These are phyloP conservation scores for Zenarchopterus dispar DNA, from an alignment of 2,797 vertebrate species.

Conservation along the genomic window DNA sequence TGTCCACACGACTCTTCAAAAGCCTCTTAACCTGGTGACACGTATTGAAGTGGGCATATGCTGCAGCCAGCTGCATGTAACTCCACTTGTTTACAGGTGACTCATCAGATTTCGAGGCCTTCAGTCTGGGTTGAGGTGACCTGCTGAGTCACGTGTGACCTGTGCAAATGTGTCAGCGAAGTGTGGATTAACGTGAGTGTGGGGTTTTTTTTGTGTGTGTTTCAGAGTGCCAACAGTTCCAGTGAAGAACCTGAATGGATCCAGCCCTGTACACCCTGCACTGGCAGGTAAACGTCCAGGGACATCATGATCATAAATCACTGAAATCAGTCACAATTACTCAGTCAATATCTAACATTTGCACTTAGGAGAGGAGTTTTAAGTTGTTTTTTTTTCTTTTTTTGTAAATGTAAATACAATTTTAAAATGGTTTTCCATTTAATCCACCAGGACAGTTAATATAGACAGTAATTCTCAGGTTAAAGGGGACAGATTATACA, in stretches of 20 bases:
- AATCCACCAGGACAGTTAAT: too few species aligned
- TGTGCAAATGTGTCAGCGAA: slow-evolving; percentile 2
- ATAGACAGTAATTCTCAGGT: too few species aligned
- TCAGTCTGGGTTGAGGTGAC: slow-evolving; percentile 18
- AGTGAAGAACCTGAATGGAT: slow-evolving; percentile 95
- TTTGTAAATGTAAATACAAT: too few species aligned
- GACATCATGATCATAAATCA: not conserved
- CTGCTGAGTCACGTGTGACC: not conserved
- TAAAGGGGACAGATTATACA: too few species aligned
- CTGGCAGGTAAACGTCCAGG: slow-evolving; percentile 87
- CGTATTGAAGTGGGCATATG: slow-evolving; percentile 27
- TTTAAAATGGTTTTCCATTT: too few species aligned
- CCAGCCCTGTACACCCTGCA: slow-evolving; percentile 95
- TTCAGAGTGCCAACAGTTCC: slow-evolving; percentile 94
- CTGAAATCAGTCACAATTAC: not conserved
- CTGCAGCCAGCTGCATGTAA: slow-evolving; percentile 4
- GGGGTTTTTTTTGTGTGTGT: slow-evolving; percentile 29
- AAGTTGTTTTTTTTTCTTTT: too few species aligned
- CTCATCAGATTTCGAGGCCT: slow-evolving; percentile 22
- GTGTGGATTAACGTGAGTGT: not conserved
- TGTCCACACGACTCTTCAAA: slow-evolving; percentile 50
- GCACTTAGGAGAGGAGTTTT: too few species aligned
- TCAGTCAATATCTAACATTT: not conserved
- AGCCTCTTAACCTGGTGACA: slow-evolving; percentile 58
- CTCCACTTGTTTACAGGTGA: slow-evolving; percentile 40